Evolutionary conservation across 1,140 invertebrate genomes (phyloP).

Genomic region (Trichonephila inaurata): DNA sequence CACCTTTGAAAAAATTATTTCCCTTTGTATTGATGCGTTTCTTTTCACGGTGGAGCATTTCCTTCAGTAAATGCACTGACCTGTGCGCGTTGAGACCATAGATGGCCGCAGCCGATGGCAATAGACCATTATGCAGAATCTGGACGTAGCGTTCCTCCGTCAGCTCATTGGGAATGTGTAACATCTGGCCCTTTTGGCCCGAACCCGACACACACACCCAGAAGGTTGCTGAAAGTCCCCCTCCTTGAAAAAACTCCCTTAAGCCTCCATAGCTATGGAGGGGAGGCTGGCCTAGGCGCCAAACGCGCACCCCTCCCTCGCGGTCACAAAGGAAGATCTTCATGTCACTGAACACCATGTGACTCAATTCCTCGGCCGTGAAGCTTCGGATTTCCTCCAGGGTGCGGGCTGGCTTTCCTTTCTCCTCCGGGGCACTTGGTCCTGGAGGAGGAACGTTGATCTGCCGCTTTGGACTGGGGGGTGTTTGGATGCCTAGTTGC

Average conservation of each 20-base stretch:
- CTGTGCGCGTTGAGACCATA: slow-evolving; percentile 73
- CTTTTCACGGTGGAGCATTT: no score
- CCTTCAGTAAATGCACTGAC: neutral
- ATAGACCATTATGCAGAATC: slow-evolving; percentile 69
- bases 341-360: slow-evolving; percentile 69
- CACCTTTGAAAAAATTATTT: no score
- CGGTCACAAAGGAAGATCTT: slow-evolving; percentile 57
- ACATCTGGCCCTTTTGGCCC: slow-evolving; percentile 55
- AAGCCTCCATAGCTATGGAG: slow-evolving; percentile 58
- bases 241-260: slow-evolving; percentile 52
- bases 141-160: slow-evolving; percentile 74
- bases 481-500: slow-evolving; percentile 62
- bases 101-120: slow-evolving; percentile 71
- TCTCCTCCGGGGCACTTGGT: neutral
- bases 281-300: slow-evolving; percentile 60
- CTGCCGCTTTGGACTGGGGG: slow-evolving; percentile 64
- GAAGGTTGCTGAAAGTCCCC: slow-evolving; percentile 65
- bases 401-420: slow-evolving; percentile 16
- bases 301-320: slow-evolving; percentile 58
- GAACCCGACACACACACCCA: slow-evolving; percentile 70
- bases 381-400: slow-evolving; percentile 45
- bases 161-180: slow-evolving; percentile 73
- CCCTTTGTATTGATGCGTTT: no score
- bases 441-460: neutral
- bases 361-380: slow-evolving; percentile 42